Evolutionary conservation across 2,888 invertebrate species (phyloP), one percentile per base, ranked within the genome.

Genomic region (Galerucella calmariensis): DNA sequence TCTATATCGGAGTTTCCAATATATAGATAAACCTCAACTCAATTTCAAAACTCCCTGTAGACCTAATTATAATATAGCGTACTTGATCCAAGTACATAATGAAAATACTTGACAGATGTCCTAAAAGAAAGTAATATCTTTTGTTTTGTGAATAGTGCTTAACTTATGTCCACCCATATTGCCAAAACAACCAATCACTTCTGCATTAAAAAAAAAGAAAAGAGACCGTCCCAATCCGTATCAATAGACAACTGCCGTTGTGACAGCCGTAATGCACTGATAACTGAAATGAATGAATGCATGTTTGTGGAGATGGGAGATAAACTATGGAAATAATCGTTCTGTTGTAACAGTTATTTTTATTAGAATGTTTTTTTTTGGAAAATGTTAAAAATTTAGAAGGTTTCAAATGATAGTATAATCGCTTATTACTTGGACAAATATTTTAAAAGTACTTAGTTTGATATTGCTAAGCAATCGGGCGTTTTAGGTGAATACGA

Each of bases 221-320:
- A 35, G n/a, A 35, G n/a, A 35, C 35, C 3, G 8, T 67, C 16
- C 20, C 44, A 6, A 48, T 62, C 53, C 51, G 27, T 61, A 71
- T 73, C 69, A 59, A 75, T 75, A 69, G 72, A 77, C 67, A 68
- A 70, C 59, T 58, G 41, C 27, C 14, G 66, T 48, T 73, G 67
- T 75, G 77, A 77, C 78, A 77, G 74, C 70, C 79, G 76, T 78
- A 61, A 73, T 77, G 74, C 76, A 70, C 73, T 59, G 75, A 78
- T 75, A 73, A 75, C 75, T 44, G 68, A 75, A 72, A 79, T 77
- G 78, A 76, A 80, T 79, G 76, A 59, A 27, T 56, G 20, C 9
- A 20, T 3, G 10, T 53, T 53, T 16, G 16, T 53, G 10, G 61
- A 61, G 61, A 61, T 61, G 61, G 61, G 14, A 35, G 16, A 61